phyloP scores from a whole-genome alignment of 53 echinoderm and acorn worm species.

The Zoroaster sp. region DNA sequence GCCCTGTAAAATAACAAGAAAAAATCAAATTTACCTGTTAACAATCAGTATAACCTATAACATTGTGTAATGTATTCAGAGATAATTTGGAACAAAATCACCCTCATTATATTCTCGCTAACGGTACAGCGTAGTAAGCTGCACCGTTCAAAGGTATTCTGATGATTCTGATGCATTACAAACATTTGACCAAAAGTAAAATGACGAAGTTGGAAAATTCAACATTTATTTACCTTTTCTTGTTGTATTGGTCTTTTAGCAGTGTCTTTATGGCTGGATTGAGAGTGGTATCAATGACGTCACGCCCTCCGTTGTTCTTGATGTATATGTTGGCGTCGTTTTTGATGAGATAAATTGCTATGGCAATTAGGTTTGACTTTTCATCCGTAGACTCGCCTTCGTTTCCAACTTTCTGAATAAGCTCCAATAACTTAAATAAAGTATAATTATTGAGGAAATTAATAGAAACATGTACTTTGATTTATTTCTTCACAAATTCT shows the following conservation, averaged over 20 bases:
- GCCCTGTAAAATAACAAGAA: neutral
- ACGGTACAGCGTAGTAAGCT: too few species aligned
- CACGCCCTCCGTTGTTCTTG: conserved; percentile 37
- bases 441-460: too few species aligned
- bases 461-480: too few species aligned
- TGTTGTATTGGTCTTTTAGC: conserved; percentile 9
- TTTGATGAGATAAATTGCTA: conserved; percentile 50
- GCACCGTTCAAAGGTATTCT: too few species aligned
- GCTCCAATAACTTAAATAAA: neutral
- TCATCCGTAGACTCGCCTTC: neutral
- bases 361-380: conserved; percentile 45
- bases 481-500: too few species aligned
- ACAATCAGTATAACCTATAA: too few species aligned
- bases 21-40: too few species aligned
- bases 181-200: too few species aligned
- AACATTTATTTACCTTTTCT: neutral
- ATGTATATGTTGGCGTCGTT: conserved; percentile 59
- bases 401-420: neutral
- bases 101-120: too few species aligned
- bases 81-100: too few species aligned
- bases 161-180: too few species aligned
- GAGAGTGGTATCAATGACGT: conserved; percentile 43
- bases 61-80: too few species aligned
- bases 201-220: neutral
- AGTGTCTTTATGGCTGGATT: conserved; percentile 24